Base-by-base conservation (phyloP, 2,797 vertebrate species). In the Pangasius djambal region DNA sequence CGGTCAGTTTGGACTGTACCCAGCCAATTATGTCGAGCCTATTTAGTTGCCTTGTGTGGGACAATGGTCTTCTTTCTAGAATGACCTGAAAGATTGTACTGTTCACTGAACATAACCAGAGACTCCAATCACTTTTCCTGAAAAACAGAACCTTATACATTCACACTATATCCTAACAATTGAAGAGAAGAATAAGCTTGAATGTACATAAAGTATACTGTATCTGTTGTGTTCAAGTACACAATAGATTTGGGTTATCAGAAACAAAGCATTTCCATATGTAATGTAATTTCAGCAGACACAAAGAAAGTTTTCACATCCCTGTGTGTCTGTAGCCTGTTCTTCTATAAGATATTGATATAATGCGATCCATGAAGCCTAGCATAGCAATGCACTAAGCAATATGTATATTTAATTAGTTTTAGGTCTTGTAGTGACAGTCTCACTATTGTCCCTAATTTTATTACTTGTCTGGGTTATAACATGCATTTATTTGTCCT, bases 1-100 rank as follows among this genome's bases (percentile, higher is more conserved):
- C 89, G 98, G 98, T 89, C 96, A 97, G 94, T 94, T 97, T 86
- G 98, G 98, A 93, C 96, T 99, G 88, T 99, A 98, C 93, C 98
- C 98, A 0, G 98, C 98, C 94, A 99, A 99, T 95, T 99, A 99
- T 0, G 98, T 99, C 89, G 97, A 98, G 95, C 93, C 95, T 81
- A 95, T 99, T 94, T 99, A 97, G 92, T 91, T 20, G 50, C 48
- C 52, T 83, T 67, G 77, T 81, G 81, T 61, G 7, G 84, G 88
- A 70, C 92, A 89, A 92, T 77, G 74, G 61, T 57, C 91, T 92
- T 92, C 91, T 93, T 94, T 88, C 28, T 91, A 92, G 93, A 95
- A 95, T 69, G 90, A 91, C 88, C 70, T 88, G 90, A 95, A 95
- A 96, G 96, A 96, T 97, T 96, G 95, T 96, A 96, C 97, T 95